A percentile compares a stretch with the other conserved stretches of the same genome.
These are phyloP conservation scores for Macrotis lagotis DNA, from an alignment of 2,113 vertebrate species.

Conservation along the genomic window DNA sequence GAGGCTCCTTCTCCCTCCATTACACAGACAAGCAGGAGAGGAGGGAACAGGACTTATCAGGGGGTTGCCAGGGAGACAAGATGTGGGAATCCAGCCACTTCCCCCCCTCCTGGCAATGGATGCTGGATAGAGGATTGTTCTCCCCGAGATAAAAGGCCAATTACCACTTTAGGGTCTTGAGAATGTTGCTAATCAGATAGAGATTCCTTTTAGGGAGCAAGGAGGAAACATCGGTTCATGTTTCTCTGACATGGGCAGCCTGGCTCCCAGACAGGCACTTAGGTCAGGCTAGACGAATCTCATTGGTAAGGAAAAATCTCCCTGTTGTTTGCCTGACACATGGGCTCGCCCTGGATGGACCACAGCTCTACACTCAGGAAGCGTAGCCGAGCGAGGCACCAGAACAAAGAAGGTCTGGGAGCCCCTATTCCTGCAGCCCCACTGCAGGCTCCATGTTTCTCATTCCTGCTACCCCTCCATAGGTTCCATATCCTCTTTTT, in stretches of 20 bases:
- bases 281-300: not conserved
- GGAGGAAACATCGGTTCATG: not conserved
- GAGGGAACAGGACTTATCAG: not conserved
- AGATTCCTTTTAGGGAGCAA: not conserved
- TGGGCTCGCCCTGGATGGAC: not conserved
- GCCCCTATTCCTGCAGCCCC: not conserved
- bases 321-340: not conserved
- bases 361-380: not conserved
- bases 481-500: not conserved
- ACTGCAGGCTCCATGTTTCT: not conserved
- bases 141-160: constrained; percentile 40
- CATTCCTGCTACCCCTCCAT: not conserved
- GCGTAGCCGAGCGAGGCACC: not conserved
- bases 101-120: constrained; percentile 27
- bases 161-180: not conserved
- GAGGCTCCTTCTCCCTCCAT: constrained; percentile 24
- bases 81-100: constrained; percentile 47
- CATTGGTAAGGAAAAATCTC: not conserved
- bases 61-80: constrained; percentile 64
- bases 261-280: not conserved
- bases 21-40: constrained; percentile 44
- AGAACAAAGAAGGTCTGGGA: not conserved
- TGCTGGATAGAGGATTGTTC: constrained; percentile 4
- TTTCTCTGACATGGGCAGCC: not conserved
- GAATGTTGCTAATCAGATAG: constrained; percentile 36